Evolutionary conservation across 2,797 vertebrate species (phyloP).

Genomic region (Scolopax rusticola): DNA sequence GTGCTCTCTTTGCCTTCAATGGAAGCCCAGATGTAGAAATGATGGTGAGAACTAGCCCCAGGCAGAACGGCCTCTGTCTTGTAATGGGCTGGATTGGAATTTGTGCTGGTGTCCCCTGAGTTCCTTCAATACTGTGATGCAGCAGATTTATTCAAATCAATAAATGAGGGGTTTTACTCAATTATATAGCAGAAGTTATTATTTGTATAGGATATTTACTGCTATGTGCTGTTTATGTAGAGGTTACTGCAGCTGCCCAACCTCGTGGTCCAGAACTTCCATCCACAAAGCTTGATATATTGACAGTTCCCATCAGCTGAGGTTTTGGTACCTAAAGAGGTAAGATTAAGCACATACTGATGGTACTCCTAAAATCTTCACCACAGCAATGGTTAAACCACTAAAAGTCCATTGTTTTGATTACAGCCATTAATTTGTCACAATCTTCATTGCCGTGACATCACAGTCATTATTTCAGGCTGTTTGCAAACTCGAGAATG

Average conservation of each 20-base stretch:
- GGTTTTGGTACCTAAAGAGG: background rate
- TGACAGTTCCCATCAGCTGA: rapidly evolving
- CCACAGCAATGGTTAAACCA: background rate
- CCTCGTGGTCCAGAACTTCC: background rate
- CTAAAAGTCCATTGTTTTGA: background rate
- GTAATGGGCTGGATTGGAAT: background rate
- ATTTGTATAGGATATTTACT: background rate
- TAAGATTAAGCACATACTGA: background rate
- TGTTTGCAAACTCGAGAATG: background rate
- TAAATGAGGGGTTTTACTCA: background rate
- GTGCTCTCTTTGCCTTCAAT: background rate
- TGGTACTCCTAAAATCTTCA: background rate
- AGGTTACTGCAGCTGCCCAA: background rate
- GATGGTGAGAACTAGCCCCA: background rate
- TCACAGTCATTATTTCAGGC: background rate
- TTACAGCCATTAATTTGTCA: background rate
- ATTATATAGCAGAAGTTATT: background rate
- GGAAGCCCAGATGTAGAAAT: background rate
- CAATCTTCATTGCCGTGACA: background rate
- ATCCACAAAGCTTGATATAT: background rate
- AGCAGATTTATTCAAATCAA: background rate
- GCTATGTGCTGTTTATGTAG: background rate
- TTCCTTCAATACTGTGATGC: background rate
- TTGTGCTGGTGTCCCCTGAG: background rate
- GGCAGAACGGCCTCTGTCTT: background rate